A percentile compares a stretch with the other conserved stretches of the same genome.
Evolutionary conservation across 2,888 invertebrate genomes (phyloP).

Genomic region (Trissolcus brochymenae): DNA sequence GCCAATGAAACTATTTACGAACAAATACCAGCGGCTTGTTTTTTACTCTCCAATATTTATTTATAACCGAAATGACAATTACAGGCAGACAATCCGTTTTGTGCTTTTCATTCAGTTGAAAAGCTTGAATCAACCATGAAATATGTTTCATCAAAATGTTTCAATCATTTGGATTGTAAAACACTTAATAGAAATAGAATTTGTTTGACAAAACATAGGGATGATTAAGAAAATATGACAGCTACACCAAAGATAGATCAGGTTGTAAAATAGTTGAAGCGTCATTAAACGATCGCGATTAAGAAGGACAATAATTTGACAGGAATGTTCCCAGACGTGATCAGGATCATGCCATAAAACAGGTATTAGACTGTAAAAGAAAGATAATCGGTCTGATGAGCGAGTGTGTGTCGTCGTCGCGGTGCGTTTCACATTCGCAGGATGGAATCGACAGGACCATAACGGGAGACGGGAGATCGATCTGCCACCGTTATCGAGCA

Average conservation of each 20-base stretch:
- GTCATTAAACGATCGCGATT: conserved; percentile 17
- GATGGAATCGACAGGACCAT: conserved; percentile 51
- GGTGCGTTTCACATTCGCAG: conserved; percentile 54
- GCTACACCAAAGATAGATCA: neutral
- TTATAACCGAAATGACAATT: too few relatives aligned
- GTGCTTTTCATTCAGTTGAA: too few relatives aligned
- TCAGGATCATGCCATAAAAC: conserved; percentile 55
- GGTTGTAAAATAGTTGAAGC: conserved; percentile 23
- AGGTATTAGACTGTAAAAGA: conserved; percentile 52
- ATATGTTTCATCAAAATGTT: too few relatives aligned
- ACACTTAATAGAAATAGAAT: too few relatives aligned
- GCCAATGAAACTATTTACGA: conserved; percentile 26
- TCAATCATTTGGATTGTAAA: too few relatives aligned
- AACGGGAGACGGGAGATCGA: conserved; percentile 60
- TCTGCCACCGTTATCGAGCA: conserved; percentile 59
- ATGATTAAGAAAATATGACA: too few relatives aligned
- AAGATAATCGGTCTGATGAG: conserved; percentile 48
- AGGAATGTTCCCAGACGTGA: conserved; percentile 36
- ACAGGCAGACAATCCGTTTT: too few relatives aligned
- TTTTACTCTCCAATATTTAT: too few relatives aligned
- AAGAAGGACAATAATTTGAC: conserved; percentile 54
- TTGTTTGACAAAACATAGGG: too few relatives aligned
- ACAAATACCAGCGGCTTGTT: neutral
- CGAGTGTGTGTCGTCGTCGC: conserved; percentile 35
- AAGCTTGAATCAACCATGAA: too few relatives aligned